phyloP scores from a whole-genome alignment of 2,888 invertebrate species.

The Neoaliturus tenellus region DNA sequence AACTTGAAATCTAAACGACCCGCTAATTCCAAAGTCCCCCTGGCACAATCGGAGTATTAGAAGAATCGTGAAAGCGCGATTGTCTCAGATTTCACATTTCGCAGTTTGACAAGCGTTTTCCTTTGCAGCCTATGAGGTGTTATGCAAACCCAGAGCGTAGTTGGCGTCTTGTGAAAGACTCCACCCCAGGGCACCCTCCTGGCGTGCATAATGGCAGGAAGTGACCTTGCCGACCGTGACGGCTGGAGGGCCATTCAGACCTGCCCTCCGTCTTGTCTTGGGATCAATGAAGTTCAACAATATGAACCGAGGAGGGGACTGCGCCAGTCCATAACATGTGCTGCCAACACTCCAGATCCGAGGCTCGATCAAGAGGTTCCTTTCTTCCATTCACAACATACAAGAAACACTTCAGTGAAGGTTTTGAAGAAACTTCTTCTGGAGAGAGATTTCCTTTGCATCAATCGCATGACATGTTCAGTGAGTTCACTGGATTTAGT shows the following conservation, averaged over 20 bases:
- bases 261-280: conserved; percentile 1
- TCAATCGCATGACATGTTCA: too few relatives aligned
- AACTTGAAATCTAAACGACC: too few relatives aligned
- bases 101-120: neutral
- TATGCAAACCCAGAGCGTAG: neutral
- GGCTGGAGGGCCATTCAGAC: neutral
- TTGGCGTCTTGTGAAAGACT: neutral
- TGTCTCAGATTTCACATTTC: conserved; percentile 2
- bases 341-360: neutral
- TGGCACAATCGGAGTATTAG: neutral
- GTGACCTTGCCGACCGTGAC: conserved; percentile 36
- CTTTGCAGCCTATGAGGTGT: too few relatives aligned
- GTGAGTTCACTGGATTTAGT: too few relatives aligned
- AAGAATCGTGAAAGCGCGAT: conserved; percentile 3
- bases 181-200: conserved; percentile 13
- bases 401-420: too few relatives aligned
- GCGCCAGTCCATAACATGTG: neutral
- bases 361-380: neutral
- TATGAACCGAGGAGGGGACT: neutral
- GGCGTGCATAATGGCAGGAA: conserved; percentile 45
- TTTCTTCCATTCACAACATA: neutral
- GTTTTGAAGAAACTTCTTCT: too few relatives aligned
- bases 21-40: too few relatives aligned
- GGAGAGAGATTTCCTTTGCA: too few relatives aligned
- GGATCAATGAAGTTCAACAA: neutral